These are phyloP conservation scores for Apotomis betuletana DNA, from an alignment of 2,888 invertebrate genomes.

Conservation along the genomic window DNA sequence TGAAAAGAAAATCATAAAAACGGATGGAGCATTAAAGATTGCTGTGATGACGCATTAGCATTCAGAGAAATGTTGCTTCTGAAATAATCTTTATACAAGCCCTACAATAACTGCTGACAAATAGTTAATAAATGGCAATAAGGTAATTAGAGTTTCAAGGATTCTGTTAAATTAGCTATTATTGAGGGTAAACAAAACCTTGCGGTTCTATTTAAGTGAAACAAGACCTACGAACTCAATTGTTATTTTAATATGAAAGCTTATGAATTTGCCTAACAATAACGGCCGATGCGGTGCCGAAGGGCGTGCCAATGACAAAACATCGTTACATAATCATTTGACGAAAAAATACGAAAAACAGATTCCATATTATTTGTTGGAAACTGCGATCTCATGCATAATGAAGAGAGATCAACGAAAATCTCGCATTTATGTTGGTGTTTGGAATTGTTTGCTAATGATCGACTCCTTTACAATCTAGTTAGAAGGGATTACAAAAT, in stretches of 20 bases:
- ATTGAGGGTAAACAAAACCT: slow-evolving; percentile 17
- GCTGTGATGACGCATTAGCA: neutral
- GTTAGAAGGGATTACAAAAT: too few species aligned
- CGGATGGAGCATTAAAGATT: too few species aligned
- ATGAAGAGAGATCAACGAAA: neutral
- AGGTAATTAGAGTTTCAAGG: slow-evolving; percentile 10
- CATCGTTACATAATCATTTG: slow-evolving; percentile 3
- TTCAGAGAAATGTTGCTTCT: neutral
- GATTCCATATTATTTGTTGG: slow-evolving; percentile 1
- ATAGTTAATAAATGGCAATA: slow-evolving; percentile 10
- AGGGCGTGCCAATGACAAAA: neutral
- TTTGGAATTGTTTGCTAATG: too few species aligned
- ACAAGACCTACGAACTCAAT: neutral
- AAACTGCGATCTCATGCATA: slow-evolving; percentile 3
- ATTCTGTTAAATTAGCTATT: slow-evolving; percentile 13
- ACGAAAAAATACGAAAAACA: neutral
- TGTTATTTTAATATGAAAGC: slow-evolving; percentile 6
- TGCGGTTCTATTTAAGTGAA: slow-evolving; percentile 4
- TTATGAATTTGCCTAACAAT: slow-evolving; percentile 10
- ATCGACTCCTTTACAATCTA: too few species aligned
- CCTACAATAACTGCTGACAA: slow-evolving; percentile 12
- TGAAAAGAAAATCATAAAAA: too few species aligned
- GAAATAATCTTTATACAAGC: slow-evolving; percentile 1
- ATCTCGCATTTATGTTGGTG: too few species aligned
- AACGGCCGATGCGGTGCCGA: neutral